Evolutionary conservation across 1,140 invertebrate genomes (phyloP).

Genomic region (Sycobia sp.): DNA sequence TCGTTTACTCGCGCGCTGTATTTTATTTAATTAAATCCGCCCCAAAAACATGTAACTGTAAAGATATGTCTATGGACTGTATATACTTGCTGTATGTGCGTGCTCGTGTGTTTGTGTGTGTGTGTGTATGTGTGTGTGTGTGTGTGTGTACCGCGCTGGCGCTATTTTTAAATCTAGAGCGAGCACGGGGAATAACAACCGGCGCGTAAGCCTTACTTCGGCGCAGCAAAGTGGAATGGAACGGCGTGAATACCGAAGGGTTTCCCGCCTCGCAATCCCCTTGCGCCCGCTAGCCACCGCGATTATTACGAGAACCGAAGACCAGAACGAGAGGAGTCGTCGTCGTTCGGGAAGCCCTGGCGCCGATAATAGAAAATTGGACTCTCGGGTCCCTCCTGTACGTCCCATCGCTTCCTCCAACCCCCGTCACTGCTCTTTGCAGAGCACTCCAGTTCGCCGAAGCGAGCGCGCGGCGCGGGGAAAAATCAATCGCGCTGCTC

Average conservation of each 20-base stretch:
- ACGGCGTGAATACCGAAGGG: neutral
- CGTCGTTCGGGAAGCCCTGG: neutral
- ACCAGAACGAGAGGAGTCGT: too few species aligned
- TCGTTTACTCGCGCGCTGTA: neutral
- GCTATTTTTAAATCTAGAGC: conserved; percentile 28
- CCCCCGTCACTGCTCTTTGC: too few species aligned
- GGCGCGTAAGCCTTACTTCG: too few species aligned
- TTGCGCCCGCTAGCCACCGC: too few species aligned
- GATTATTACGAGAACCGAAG: conserved; percentile 19
- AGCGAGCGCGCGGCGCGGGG: too few species aligned
- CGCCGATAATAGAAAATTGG: conserved; percentile 19
- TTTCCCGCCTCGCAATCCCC: conserved; percentile 16
- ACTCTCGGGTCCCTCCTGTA: neutral
- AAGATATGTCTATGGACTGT: too few species aligned
- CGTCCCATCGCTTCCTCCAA: too few species aligned
- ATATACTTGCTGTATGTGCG: too few species aligned
- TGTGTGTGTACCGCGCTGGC: neutral
- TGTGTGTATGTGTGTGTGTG: too few species aligned
- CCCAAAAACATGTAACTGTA: neutral
- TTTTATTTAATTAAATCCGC: conserved; percentile 18
- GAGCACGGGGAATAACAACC: conserved; percentile 16
- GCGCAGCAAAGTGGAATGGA: conserved; percentile 9
- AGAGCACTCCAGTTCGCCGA: too few species aligned
- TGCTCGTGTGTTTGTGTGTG: too few species aligned
- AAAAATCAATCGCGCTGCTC: too few species aligned